These are phyloP conservation scores for Nannospalax galili DNA, from an alignment of 2,113 vertebrate species.

Conservation along the genomic window DNA sequence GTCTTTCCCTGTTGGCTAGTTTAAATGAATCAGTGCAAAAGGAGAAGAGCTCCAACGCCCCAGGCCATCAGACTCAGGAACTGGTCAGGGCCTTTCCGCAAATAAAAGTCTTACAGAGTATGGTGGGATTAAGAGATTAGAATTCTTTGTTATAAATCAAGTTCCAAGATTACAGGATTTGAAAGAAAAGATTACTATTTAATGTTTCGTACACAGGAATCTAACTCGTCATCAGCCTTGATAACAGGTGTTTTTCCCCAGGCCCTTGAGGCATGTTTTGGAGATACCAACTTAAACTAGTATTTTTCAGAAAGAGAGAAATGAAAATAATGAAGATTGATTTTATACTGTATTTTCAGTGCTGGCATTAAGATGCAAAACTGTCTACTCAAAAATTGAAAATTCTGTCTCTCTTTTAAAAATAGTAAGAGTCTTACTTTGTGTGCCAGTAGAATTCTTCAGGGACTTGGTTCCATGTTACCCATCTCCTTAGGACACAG, in stretches of 20 bases:
- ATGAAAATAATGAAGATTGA: neutral
- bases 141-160: too few species aligned
- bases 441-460: slow-evolving; percentile 28
- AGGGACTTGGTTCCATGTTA: neutral
- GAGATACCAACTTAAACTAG: slow-evolving; percentile 13
- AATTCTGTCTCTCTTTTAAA: neutral
- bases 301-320: slow-evolving; percentile 42
- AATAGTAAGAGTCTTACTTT: neutral
- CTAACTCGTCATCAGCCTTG: neutral
- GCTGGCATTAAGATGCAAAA: slow-evolving; percentile 17
- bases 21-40: too few species aligned
- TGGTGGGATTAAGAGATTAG: too few species aligned
- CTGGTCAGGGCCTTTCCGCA: too few species aligned
- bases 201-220: neutral
- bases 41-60: too few species aligned
- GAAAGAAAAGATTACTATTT: too few species aligned
- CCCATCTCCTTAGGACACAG: neutral
- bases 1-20: too few species aligned
- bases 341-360: neutral
- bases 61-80: too few species aligned
- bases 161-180: too few species aligned
- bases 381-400: slow-evolving; percentile 8
- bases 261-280: neutral
- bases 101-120: too few species aligned
- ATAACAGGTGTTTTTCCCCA: neutral